Base-by-base conservation (phyloP, 1,140 invertebrate genomes). In the Caenorhabditis briggsae region DNA sequence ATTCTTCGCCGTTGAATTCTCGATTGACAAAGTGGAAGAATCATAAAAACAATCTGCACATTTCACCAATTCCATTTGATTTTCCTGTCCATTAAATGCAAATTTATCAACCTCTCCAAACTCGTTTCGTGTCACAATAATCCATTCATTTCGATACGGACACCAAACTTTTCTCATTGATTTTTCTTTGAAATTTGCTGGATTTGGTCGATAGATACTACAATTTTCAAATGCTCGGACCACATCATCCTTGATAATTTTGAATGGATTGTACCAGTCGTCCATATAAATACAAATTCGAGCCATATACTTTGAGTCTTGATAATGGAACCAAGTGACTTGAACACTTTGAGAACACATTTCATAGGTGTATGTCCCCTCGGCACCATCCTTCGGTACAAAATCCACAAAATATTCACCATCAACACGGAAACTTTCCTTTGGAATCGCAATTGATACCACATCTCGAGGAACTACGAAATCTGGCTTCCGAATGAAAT, bases 21-120 rank as follows among this genome's bases (percentile, higher is more conserved):
- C 56, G 5, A 58, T 58, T 9, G n/a, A 3, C 8, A 9, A 9
- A n/a, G 20, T n/a, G 8, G 14, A n/a, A 14, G n/a, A n/a, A n/a
- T 58, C 56, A 8, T n/a, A 58, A n/a, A n/a, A 58, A 58, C 56
- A 58, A n/a, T 58, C 56, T n/a, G 14, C 18, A 58, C 56, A 58
- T 58, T 58, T 58, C 56, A 58, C 56, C n/a, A 58, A 58, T 58
- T 58, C 56, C 56, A 58, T 58, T n/a, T 58, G 56, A 20, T 58
- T 58, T n/a, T 58, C 56, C n/a, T 58, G 14, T 58, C 56, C 56
- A n/a, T 58, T 58, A n/a, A 58, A 58, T 58, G n/a, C n/a, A n/a
- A 58, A 58, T 58, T 58, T 58, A 58, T 58, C 56, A n/a, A 58
- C 56, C n/a, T 58, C 56, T 58, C 56, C 56, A 58, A 58, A 58